Percentiles rank a stretch among this genome's conserved stretches.
Evolutionary conservation across 2,113 vertebrate genomes (phyloP).

Genomic region (Cnemophilus loriae): DNA sequence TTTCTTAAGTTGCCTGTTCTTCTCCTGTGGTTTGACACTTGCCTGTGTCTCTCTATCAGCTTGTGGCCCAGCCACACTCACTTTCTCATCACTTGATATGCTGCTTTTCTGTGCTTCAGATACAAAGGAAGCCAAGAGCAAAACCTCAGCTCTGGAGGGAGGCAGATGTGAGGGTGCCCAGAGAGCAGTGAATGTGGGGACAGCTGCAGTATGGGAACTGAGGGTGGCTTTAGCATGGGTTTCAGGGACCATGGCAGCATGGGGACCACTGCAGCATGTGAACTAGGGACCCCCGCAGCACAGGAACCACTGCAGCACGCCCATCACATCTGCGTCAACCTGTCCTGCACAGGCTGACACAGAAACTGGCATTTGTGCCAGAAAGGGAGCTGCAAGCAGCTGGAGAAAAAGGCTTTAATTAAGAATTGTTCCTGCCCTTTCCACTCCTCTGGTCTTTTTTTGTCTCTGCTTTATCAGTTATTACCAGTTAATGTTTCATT

Average conservation of each 20-base stretch:
- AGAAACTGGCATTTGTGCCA: not conserved
- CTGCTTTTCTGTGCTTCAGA: not conserved
- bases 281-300: not conserved
- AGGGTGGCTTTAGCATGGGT: not conserved
- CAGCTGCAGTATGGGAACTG: not conserved
- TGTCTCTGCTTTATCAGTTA: not conserved
- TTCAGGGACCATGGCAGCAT: not conserved
- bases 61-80: not conserved
- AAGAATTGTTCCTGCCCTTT: not conserved
- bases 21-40: not conserved
- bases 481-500: not conserved
- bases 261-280: not conserved
- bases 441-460: not conserved
- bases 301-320: accelerated
- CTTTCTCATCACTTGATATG: not conserved
- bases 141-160: not conserved
- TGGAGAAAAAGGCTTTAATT: not conserved
- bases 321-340: accelerated
- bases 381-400: not conserved
- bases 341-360: not conserved
- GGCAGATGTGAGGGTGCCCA: not conserved
- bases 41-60: not conserved
- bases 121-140: accelerated
- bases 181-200: accelerated
- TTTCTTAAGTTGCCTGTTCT: not conserved